A percentile compares a stretch with the other conserved stretches of the same genome.
Evolutionary conservation across 1,140 invertebrate species (phyloP).

Genomic region (Solenopsis invicta): DNA sequence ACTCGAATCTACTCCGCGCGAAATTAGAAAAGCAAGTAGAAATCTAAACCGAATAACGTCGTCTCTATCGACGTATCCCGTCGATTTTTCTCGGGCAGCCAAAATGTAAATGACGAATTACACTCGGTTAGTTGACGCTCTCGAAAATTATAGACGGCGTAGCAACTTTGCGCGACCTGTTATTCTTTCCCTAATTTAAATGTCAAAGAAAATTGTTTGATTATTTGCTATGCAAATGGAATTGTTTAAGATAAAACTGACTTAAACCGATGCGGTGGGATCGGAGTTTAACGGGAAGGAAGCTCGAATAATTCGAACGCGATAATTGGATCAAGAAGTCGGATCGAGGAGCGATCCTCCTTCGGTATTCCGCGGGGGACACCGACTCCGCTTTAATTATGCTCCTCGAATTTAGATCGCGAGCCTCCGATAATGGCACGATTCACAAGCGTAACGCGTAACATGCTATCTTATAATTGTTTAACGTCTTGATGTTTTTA

Average conservation of each 20-base stretch:
- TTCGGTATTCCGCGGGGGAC: conserved; percentile 50
- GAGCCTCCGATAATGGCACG: conserved; percentile 75
- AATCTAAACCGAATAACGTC: neutral
- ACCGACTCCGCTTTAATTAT: conserved; percentile 79
- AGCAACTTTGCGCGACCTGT: conserved; percentile 63
- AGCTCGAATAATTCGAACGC: conserved; percentile 75
- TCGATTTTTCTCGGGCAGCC: neutral
- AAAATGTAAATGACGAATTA: conserved; percentile 78
- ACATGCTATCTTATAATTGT: conserved; percentile 29
- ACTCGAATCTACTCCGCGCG: neutral
- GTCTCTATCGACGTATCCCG: neutral
- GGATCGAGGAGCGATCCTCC: conserved; percentile 73
- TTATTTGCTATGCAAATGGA: conserved; percentile 87
- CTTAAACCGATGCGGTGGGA: conserved; percentile 70
- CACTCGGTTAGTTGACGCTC: conserved; percentile 78
- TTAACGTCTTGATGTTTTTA: neutral
- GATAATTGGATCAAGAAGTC: conserved; percentile 82
- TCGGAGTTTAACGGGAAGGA: conserved; percentile 68
- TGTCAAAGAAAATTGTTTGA: conserved; percentile 86
- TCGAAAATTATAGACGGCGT: conserved; percentile 77
- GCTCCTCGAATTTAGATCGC: conserved; percentile 70
- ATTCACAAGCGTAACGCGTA: conserved; percentile 60
- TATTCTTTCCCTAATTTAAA: conserved; percentile 83
- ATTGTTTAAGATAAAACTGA: conserved; percentile 84
- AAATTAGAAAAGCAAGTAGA: neutral